phyloP scores from a whole-genome alignment of 2,797 vertebrate genomes.

The Anguilla obscura region DNA sequence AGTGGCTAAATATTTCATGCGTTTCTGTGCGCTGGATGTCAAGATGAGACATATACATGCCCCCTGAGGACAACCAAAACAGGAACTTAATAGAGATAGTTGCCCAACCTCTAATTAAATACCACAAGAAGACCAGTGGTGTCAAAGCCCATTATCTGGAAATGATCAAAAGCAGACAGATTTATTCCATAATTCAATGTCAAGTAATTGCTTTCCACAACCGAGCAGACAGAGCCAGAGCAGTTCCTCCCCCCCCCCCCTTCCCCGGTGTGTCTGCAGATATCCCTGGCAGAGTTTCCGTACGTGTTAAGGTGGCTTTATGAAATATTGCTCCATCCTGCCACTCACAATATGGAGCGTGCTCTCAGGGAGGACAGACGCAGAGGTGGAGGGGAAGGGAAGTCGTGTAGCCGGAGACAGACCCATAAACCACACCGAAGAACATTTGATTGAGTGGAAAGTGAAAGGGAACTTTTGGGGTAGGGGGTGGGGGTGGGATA shows the following conservation, averaged over 20 bases:
- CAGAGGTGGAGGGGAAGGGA: neutral
- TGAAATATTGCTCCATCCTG: neutral
- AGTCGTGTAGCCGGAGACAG: constrained; percentile 14
- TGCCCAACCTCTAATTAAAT: neutral
- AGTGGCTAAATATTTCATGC: neutral
- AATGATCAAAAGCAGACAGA: neutral
- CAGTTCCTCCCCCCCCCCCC: too few relatives aligned
- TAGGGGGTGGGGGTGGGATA: neutral
- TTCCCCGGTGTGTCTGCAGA: too few relatives aligned
- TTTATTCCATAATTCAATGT: neutral
- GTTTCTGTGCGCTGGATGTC: neutral
- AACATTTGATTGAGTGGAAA: constrained; percentile 5
- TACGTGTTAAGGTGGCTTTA: neutral
- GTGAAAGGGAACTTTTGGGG: neutral
- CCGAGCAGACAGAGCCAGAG: neutral
- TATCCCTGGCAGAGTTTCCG: neutral
- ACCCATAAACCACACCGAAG: constrained; percentile 24
- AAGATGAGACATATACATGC: neutral
- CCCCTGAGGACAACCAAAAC: constrained; percentile 2
- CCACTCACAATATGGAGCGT: neutral
- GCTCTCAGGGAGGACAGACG: neutral
- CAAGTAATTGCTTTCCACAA: neutral
- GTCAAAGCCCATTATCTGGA: neutral
- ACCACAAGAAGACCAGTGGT: neutral
- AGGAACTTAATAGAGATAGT: neutral